Evolutionary conservation across 2,888 invertebrate genomes (phyloP).

Genomic region (Drosophila planitibia): DNA sequence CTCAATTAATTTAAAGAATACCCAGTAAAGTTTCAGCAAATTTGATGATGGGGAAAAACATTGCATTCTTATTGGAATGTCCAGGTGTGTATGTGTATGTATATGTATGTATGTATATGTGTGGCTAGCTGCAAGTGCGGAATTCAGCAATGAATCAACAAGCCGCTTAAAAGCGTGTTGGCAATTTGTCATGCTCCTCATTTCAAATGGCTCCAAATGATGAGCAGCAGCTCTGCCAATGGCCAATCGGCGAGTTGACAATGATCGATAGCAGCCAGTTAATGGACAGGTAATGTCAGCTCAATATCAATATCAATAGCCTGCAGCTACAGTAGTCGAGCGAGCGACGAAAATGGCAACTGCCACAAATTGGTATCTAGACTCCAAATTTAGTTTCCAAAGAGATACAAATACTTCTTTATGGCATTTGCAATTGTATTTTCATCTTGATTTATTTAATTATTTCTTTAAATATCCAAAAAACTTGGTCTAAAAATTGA

Average conservation of each 20-base stretch:
- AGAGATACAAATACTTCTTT: not conserved
- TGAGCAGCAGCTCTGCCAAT: conserved; percentile 4
- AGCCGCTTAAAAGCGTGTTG: not conserved
- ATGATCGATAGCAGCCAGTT: conserved; percentile 33
- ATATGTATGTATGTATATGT: not conserved
- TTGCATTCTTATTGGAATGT: not conserved
- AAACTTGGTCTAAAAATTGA: not conserved
- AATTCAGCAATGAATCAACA: conserved; percentile 8
- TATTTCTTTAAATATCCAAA: not conserved
- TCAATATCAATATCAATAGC: conserved; percentile 37
- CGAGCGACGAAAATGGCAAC: not conserved
- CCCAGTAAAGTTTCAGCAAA: not conserved
- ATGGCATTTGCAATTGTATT: not conserved
- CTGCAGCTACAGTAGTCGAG: not conserved
- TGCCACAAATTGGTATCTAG: not conserved
- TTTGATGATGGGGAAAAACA: not conserved
- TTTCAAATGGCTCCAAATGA: conserved; percentile 8
- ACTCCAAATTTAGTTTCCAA: not conserved
- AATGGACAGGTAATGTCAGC: conserved; percentile 26
- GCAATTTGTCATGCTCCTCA: conserved; percentile 18
- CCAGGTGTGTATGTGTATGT: not conserved
- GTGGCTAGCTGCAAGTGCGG: not conserved
- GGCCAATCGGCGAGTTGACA: conserved; percentile 19
- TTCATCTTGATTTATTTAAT: not conserved
- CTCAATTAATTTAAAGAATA: not conserved